Base-by-base conservation (phyloP, 2,888 invertebrate genomes). In the Drosophila glabriapex region DNA sequence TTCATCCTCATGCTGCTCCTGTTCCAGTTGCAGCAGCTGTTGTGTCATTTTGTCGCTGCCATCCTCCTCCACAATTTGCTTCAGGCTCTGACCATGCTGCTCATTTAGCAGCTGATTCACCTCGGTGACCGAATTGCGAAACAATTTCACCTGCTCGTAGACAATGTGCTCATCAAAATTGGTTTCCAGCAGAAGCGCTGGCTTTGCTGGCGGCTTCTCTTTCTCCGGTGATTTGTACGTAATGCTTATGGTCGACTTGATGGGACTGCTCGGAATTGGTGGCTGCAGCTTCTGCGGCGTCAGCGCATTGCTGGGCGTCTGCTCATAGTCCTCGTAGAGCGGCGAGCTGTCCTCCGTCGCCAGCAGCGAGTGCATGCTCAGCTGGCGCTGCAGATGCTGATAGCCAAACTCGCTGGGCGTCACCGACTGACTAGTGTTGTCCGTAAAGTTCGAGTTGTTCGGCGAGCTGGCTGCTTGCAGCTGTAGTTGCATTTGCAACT, bases 111-210 rank as follows among this genome's bases (percentile, higher is more conserved):
- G 82, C 29, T 94, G 95, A 90, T 97, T 97, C 0, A 97, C 96
- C 93, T 97, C 96, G 53, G 96, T 95, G 49, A 97, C 95, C 29
- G 96, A 96, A 81, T 96, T 94, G 49, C 95, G 94, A 82, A 96
- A 96, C 90, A 96, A 95, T 83, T 96, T 96, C 0, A 97, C 96
- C 94, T 97, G 95, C 80, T 96, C 96, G 86, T 97, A 97, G 0
- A 97, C 95, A 56, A 92, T 93, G 52, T 93, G 87, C 77, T 94
- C 94, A 77, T 95, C 95, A 76, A 95, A 94, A 10, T 95, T 94
- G 0, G 95, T 95, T 91, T 95, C 95, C 72, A 95, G 80, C 41
- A 95, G 93, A 0, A 95, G 82, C 31, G 91, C 83, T 4, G 82
- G 78, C 69, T 75, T 83, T 14, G 83, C 81, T 9, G 91, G 90